Evolutionary conservation across 2,113 vertebrate species (phyloP).

Genomic region (Zosterops hypoxanthus): DNA sequence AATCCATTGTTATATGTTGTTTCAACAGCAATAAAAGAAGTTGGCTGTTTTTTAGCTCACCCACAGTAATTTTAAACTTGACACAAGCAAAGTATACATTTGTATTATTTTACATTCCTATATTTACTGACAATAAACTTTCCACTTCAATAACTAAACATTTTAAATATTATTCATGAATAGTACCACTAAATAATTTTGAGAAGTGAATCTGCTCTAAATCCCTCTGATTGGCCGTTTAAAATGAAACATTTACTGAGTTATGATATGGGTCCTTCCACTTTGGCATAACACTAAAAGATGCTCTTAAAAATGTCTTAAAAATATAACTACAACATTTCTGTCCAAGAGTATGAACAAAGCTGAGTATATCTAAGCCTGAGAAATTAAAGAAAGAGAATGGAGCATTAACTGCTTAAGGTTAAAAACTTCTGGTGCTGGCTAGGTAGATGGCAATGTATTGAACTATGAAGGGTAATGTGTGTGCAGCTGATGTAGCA

Average conservation of each 20-base stretch:
- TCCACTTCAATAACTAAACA: background rate
- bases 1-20: background rate
- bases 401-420: fast-evolving
- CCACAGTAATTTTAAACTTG: background rate
- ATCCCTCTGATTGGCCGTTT: background rate
- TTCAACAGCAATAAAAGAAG: background rate
- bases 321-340: background rate
- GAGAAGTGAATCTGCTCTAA: background rate
- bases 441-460: background rate
- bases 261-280: fast-evolving
- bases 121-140: background rate
- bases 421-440: background rate
- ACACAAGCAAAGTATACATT: background rate
- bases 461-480: background rate
- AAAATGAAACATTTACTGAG: background rate
- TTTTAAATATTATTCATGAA: background rate
- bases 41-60: fast-evolving
- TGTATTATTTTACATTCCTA: background rate
- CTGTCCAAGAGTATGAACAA: background rate
- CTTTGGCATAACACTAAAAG: background rate
- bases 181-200: background rate
- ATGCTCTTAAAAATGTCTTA: background rate
- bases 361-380: background rate
- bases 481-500: background rate
- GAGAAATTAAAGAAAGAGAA: background rate